Evolutionary conservation across 1,140 invertebrate genomes (phyloP).

Genomic region (Laupala kohalensis): DNA sequence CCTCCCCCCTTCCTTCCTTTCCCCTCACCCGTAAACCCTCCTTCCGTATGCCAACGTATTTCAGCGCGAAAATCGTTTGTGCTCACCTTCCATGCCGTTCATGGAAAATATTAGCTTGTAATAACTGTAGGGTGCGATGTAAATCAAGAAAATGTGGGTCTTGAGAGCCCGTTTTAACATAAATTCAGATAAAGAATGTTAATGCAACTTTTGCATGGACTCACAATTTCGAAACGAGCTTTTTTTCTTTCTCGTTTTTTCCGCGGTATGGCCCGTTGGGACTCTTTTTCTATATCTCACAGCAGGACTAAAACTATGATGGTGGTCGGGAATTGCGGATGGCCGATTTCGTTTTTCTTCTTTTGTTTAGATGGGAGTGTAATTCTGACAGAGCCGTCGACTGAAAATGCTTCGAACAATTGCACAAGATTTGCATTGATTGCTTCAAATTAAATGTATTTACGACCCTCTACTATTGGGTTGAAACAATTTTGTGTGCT

Average conservation of each 20-base stretch:
- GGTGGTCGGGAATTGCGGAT: background rate
- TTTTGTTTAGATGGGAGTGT: too few species aligned
- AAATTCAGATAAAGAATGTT: background rate
- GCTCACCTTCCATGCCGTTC: background rate
- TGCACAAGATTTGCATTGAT: too few species aligned
- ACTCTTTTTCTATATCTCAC: background rate
- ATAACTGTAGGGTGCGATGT: background rate
- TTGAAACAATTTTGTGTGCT: too few species aligned
- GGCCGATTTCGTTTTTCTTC: background rate
- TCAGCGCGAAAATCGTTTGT: background rate
- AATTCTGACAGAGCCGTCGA: too few species aligned
- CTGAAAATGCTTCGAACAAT: too few species aligned
- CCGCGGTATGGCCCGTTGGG: too few species aligned
- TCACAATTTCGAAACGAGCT: background rate
- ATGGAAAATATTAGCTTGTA: background rate
- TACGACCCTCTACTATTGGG: too few species aligned
- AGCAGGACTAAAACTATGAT: too few species aligned
- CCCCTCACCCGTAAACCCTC: background rate
- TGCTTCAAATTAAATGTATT: too few species aligned
- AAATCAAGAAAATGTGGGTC: background rate
- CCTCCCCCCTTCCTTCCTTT: background rate
- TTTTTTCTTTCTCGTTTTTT: background rate
- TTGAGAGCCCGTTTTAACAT: background rate
- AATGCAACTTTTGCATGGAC: background rate
- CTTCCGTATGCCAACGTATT: background rate